These are phyloP conservation scores for Ophiodon elongatus DNA, from an alignment of 2,113 vertebrate species.

Conservation along the genomic window DNA sequence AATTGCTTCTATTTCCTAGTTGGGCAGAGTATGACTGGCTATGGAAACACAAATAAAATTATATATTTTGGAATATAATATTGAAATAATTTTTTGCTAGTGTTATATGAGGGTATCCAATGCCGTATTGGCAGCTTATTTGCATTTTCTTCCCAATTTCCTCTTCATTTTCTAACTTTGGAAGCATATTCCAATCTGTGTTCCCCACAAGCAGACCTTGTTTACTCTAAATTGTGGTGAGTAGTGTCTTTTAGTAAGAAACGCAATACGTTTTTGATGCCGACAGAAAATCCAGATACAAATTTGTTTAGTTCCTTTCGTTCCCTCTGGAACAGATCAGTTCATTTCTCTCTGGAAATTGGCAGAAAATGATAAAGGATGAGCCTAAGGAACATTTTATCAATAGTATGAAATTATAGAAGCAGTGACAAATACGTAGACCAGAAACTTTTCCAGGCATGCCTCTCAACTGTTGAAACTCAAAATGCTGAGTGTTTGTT, in stretches of 20 bases:
- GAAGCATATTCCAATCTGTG: neutral
- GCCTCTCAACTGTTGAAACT: conserved; percentile 7
- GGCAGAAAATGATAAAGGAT: neutral
- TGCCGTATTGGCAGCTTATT: neutral
- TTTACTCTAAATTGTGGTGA: neutral
- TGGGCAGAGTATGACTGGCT: neutral
- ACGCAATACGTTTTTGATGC: neutral
- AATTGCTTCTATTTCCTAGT: neutral
- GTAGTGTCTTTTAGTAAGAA: neutral
- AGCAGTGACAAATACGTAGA: neutral
- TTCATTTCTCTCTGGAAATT: neutral
- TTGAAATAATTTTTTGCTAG: too few relatives aligned
- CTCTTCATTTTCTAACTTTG: neutral
- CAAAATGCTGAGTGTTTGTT: conserved; percentile 18
- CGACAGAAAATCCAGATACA: neutral
- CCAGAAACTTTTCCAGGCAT: neutral
- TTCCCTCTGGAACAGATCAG: neutral
- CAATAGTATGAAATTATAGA: neutral
- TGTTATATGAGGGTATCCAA: neutral
- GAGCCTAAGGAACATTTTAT: neutral
- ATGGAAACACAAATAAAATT: neutral
- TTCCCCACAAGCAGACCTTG: neutral
- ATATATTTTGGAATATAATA: neutral
- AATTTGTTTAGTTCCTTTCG: neutral
- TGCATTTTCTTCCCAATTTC: neutral